Evolutionary conservation across 2,888 invertebrate genomes (phyloP), one percentile per base, ranked within the genome.

Genomic region (Nephrotoma appendiculata): DNA sequence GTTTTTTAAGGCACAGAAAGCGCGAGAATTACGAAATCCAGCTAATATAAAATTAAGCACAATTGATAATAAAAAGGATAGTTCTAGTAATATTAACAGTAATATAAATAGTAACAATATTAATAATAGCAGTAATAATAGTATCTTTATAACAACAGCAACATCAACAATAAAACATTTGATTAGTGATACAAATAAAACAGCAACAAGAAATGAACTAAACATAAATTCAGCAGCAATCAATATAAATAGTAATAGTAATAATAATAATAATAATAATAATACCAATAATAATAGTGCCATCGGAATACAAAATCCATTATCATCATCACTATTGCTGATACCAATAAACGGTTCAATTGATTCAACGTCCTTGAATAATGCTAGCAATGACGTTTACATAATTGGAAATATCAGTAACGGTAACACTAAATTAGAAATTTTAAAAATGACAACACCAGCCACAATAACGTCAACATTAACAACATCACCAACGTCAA

Each of bases 1-100:
- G 91, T 91, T 91, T 89, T 88, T 90, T 84, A 84, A 31, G 91
- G 90, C 86, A 90, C 90, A 45, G 91, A 91, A 88, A 90, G 90
- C 2, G 90, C 71, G 71, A 71, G 71, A 71, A 11, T 71, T 71
- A 71, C 90, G 71, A 43, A 85, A 84, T 85, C 44, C 84, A 12
- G 41, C 84, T 45, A 86, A 83, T 15, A 15, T 48, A 45, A 84
- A 45, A 83, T 6, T 83, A 6, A 31, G 9, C 19, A 84, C 43
- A 42, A 43, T 42, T 42, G 84, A 43, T 85, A 83, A 44, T 31
- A 48, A 57, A 31, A 86, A 86, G n/a, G 12, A 85, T 7, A 84
- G 42, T 48, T 85, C 12, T 83, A 48, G n/a, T 19, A 48, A n/a
- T 15, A 85, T 12, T 86, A 19, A 52, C 15, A 86, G 31, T 83